These are phyloP conservation scores for Lasius platythorax DNA, from an alignment of 2,888 invertebrate species.

Conservation along the genomic window DNA sequence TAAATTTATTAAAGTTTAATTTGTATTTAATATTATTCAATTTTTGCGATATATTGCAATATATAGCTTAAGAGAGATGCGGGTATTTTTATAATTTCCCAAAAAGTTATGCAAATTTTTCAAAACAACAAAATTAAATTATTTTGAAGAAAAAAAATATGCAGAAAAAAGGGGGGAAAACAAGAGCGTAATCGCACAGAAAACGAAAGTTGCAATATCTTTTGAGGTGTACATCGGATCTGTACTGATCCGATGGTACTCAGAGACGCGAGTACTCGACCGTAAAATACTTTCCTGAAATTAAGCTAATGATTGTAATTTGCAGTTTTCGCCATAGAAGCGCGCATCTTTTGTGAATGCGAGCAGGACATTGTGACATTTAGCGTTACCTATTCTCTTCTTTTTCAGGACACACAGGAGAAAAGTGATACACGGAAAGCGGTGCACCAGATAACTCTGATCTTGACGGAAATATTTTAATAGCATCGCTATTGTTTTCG, in stretches of 20 bases:
- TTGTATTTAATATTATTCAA: not conserved
- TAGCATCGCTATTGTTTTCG: conserved; percentile 17
- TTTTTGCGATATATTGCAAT: not conserved
- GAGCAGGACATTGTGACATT: not conserved
- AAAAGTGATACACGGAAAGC: not conserved
- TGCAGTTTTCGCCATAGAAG: conserved; percentile 25
- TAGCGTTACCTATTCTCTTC: conserved; percentile 1
- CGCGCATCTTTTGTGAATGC: not conserved
- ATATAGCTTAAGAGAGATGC: not conserved
- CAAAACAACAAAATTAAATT: not conserved
- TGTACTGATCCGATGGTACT: not conserved
- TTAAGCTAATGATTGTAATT: conserved; percentile 14
- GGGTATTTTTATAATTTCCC: not conserved
- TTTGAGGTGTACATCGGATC: not conserved
- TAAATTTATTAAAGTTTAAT: not conserved
- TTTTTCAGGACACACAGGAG: conserved; percentile 37
- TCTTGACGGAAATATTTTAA: conserved; percentile 33
- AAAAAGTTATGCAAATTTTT: not conserved
- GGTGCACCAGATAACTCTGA: not conserved
- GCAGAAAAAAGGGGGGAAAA: not conserved
- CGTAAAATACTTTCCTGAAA: conserved; percentile 24
- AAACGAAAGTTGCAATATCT: not conserved
- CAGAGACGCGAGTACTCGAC: conserved; percentile 22
- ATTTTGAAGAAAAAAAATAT: not conserved
- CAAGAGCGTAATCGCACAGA: not conserved